Percentiles rank a stretch among this genome's conserved stretches.
These are phyloP conservation scores for Tachina lurida DNA, from an alignment of 2,888 invertebrate species.

Conservation along the genomic window DNA sequence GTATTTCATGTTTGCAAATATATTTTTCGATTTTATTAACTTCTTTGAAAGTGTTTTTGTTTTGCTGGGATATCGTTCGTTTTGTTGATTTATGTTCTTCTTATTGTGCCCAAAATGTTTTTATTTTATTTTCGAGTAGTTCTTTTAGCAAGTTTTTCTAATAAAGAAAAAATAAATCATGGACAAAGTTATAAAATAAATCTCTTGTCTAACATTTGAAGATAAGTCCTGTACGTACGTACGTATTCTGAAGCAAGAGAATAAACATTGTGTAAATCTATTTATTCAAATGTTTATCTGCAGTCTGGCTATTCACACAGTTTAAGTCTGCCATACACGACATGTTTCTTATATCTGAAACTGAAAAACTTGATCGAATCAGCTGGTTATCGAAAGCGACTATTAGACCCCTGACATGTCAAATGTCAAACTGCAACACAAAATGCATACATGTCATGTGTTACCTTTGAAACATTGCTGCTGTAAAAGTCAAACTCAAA, in stretches of 20 bases:
- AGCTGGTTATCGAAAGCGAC: too few relatives aligned
- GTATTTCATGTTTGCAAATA: too few relatives aligned
- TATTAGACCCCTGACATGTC: too few relatives aligned
- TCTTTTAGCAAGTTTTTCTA: slow-evolving; percentile 5
- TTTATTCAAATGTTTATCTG: slow-evolving; percentile 21
- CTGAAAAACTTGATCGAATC: too few relatives aligned
- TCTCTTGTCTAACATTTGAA: slow-evolving; percentile 38
- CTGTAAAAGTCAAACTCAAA: too few relatives aligned
- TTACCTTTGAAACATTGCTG: too few relatives aligned
- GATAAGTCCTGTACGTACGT: neutral
- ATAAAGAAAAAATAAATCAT: neutral
- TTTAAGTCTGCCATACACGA: too few relatives aligned
- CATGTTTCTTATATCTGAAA: too few relatives aligned
- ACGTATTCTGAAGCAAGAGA: neutral
- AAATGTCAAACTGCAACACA: too few relatives aligned
- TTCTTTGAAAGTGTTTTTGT: too few relatives aligned
- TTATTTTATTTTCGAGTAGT: neutral
- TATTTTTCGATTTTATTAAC: too few relatives aligned
- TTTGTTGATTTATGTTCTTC: slow-evolving; percentile 11
- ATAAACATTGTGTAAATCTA: slow-evolving; percentile 25
- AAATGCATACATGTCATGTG: too few relatives aligned
- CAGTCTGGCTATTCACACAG: neutral
- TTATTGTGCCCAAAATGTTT: neutral
- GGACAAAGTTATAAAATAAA: slow-evolving; percentile 44
- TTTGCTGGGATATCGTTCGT: neutral